Percentiles rank a stretch among this genome's conserved stretches.
Conservation (phyloP, 1,140 invertebrate species). For the Saccostrea glomerata region DNA sequence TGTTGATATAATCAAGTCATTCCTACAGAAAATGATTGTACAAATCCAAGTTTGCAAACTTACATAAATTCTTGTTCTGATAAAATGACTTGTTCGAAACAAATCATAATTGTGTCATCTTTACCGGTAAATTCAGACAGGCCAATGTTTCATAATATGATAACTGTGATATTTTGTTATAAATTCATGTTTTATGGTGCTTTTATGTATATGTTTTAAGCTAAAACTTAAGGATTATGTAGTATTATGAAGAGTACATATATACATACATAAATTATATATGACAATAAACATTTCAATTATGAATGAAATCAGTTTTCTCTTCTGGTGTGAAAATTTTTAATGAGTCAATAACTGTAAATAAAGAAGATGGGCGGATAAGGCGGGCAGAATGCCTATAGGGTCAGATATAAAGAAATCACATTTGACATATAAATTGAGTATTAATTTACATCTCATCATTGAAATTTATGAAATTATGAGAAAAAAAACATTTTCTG, state of each 20-base stretch:
- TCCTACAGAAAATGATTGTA: background rate
- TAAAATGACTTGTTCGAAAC: background rate
- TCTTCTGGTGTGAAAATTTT: background rate
- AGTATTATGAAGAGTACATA: background rate
- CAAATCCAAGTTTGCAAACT: background rate
- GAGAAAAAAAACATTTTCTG: too few relatives aligned
- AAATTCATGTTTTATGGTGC: background rate
- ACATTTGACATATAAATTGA: too few relatives aligned
- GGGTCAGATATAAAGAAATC: too few relatives aligned
- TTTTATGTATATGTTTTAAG: background rate
- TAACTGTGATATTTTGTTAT: slow-evolving; percentile 22
- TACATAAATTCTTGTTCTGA: background rate
- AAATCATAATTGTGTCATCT: background rate
- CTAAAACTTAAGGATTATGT: background rate
- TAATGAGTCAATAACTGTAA: too few relatives aligned
- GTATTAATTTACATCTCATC: too few relatives aligned
- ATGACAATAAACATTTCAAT: slow-evolving; percentile 11
- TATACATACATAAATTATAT: too few relatives aligned
- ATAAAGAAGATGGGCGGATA: too few relatives aligned
- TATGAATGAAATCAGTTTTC: background rate
- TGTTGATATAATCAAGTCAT: background rate
- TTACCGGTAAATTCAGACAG: background rate
- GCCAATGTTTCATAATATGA: background rate
- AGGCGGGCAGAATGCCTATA: too few relatives aligned
- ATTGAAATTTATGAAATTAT: too few relatives aligned